Conservation (phyloP, 2,888 invertebrate genomes). For the Eupithecia tripunctaria region DNA sequence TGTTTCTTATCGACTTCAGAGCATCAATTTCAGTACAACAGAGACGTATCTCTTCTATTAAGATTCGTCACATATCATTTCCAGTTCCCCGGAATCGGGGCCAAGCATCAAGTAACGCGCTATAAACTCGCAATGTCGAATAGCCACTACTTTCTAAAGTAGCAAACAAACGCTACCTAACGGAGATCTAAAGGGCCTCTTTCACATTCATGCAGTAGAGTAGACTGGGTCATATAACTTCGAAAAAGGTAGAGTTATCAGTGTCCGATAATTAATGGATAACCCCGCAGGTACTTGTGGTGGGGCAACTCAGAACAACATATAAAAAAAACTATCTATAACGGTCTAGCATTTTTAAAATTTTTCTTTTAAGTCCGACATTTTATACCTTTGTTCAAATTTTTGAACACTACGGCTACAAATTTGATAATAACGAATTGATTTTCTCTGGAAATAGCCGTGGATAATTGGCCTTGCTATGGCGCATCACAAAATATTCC, state of each 20-base stretch:
- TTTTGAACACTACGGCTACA: no score
- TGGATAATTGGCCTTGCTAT: no score
- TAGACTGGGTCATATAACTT: background rate
- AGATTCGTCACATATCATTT: conserved; percentile 6
- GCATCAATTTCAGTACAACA: background rate
- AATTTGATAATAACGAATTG: no score
- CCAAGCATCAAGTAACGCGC: background rate
- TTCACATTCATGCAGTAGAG: background rate
- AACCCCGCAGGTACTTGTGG: no score
- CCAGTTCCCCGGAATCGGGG: conserved; percentile 1
- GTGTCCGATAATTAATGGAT: no score
- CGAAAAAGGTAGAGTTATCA: background rate
- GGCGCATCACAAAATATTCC: no score
- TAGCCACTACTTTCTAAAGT: conserved; percentile 20
- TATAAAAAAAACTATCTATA: no score
- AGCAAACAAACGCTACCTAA: background rate
- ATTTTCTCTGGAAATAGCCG: no score
- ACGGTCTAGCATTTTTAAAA: no score
- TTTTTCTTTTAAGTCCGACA: no score
- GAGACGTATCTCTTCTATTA: background rate
- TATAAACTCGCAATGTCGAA: background rate
- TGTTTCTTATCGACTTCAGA: background rate
- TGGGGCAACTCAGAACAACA: no score
- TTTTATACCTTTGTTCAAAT: no score
- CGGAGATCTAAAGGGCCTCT: conserved; percentile 8